phyloP scores from a whole-genome alignment of 2,113 vertebrate genomes.

The Zootoca vivipara region DNA sequence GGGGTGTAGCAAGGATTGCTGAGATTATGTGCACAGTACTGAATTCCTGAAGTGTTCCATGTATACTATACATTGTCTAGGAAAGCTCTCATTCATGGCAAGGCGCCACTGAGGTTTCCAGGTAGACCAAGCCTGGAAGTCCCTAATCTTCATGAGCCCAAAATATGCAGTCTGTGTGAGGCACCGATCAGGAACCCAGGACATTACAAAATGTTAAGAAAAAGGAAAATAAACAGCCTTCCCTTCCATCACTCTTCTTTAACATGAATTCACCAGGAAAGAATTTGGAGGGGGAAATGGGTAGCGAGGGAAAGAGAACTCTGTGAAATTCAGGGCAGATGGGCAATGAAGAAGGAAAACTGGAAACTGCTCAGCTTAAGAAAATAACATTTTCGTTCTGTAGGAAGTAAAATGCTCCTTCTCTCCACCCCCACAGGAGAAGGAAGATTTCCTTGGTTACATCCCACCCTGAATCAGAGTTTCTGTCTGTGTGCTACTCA shows the following conservation, averaged over 20 bases:
- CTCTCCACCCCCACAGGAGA: not conserved
- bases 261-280: not conserved
- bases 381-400: not conserved
- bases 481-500: not conserved
- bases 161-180: not conserved
- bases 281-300: accelerated
- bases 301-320: not conserved
- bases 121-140: not conserved
- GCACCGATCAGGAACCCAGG: not conserved
- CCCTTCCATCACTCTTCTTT: not conserved
- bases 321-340: not conserved
- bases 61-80: not conserved
- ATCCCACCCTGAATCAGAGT: not conserved
- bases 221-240: slow-evolving; percentile 2
- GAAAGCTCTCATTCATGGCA: not conserved
- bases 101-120: not conserved
- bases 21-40: not conserved
- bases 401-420: not conserved
- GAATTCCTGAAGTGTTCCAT: not conserved
- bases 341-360: not conserved
- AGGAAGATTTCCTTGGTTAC: slow-evolving; percentile 11
- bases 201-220: not conserved
- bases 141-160: not conserved
- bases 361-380: not conserved
- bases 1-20: not conserved